These are phyloP conservation scores for Quadroppia sp. DNA, from an alignment of 2,888 invertebrate genomes.

Conservation along the genomic window DNA sequence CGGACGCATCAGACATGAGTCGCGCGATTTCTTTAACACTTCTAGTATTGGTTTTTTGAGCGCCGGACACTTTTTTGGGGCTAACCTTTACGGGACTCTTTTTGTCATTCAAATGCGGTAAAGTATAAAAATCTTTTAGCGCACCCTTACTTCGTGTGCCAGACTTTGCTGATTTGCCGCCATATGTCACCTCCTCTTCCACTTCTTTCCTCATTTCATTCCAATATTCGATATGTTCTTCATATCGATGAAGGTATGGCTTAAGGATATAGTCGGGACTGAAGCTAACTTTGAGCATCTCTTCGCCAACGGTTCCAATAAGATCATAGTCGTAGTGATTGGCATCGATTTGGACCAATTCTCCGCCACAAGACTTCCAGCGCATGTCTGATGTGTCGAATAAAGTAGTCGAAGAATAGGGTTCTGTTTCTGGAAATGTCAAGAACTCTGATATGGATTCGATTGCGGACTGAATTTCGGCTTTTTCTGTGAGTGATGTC, in stretches of 20 bases:
- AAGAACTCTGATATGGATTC: not conserved
- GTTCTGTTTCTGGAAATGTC: too few species aligned
- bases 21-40: conserved; percentile 14
- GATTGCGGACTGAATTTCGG: not conserved
- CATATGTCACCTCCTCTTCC: not conserved
- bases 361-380: not conserved
- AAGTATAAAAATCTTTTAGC: conserved; percentile 27
- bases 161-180: not conserved
- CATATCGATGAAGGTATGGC: not conserved
- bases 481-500: not conserved
- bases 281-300: not conserved
- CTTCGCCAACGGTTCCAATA: not conserved
- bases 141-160: conserved; percentile 20
- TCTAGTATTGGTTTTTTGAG: not conserved
- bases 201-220: not conserved
- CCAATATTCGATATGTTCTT: conserved; percentile 3
- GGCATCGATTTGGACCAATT: not conserved
- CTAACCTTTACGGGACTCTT: not conserved
- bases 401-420: not conserved
- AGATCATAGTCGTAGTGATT: not conserved
- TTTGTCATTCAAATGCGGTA: conserved; percentile 11
- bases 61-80: not conserved
- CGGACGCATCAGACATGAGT: not conserved
- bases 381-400: not conserved
- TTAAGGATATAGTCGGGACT: not conserved